phyloP scores from a whole-genome alignment of 2,113 vertebrate genomes.

The Electrona antarctica region DNA sequence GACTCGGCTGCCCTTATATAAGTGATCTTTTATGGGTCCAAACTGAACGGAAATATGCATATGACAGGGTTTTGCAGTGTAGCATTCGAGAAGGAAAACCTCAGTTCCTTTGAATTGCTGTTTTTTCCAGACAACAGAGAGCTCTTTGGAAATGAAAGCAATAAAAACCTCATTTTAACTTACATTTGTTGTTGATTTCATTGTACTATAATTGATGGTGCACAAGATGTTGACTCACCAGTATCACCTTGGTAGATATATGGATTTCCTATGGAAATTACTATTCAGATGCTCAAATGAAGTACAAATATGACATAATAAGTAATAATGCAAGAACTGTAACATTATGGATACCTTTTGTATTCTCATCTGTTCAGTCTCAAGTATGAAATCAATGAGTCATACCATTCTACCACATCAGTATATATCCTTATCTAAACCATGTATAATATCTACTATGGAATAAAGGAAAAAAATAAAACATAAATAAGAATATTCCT shows the following conservation, averaged over 20 bases:
- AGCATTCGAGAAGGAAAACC: conserved; percentile 57
- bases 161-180: conserved; percentile 72
- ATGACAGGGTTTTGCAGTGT: conserved; percentile 61
- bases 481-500: too few relatives aligned
- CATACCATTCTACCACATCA: too few relatives aligned
- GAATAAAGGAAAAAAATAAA: too few relatives aligned
- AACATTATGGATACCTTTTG: too few relatives aligned
- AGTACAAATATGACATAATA: too few relatives aligned
- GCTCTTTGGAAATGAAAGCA: conserved; percentile 80
- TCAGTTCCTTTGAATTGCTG: conserved; percentile 41
- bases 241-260: background rate
- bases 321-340: too few relatives aligned
- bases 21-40: conserved; percentile 53
- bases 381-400: too few relatives aligned
- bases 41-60: conserved; percentile 63
- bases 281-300: background rate
- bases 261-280: background rate
- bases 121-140: conserved; percentile 56
- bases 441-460: too few relatives aligned
- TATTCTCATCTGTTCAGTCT: too few relatives aligned
- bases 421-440: too few relatives aligned
- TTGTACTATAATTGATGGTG: background rate
- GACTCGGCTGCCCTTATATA: conserved; percentile 46
- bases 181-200: conserved; percentile 16
- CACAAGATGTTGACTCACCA: background rate